Conservation (phyloP, 2,888 invertebrate species). For the Noctua pronuba region DNA sequence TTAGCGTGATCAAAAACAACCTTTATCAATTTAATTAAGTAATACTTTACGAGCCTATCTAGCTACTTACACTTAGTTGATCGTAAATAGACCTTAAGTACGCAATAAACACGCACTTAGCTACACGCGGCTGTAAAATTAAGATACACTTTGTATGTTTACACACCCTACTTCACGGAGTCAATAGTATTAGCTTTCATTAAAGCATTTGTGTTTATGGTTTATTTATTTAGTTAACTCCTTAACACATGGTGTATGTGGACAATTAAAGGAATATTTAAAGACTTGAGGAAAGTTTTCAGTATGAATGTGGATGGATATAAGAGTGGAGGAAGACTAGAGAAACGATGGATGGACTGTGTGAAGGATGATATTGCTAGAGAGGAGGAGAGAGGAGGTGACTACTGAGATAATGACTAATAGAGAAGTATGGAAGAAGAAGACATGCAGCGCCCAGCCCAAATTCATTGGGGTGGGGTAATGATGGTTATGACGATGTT, state of each 20-base stretch:
- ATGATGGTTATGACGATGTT: too few relatives aligned
- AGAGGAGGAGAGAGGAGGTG: not conserved
- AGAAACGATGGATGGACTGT: not conserved
- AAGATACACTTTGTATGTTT: conserved; percentile 8
- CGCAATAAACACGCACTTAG: conserved; percentile 10
- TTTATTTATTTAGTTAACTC: not conserved
- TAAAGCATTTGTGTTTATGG: not conserved
- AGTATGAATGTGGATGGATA: not conserved
- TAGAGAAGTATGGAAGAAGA: not conserved
- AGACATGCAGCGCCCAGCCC: not conserved
- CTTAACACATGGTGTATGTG: too few relatives aligned
- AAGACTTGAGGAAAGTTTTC: not conserved
- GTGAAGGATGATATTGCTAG: too few relatives aligned
- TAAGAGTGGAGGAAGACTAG: not conserved
- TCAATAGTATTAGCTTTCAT: not conserved
- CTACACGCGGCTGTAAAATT: conserved; percentile 16
- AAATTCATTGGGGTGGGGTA: not conserved
- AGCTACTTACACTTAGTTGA: not conserved
- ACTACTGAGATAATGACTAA: not conserved
- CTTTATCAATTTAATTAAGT: not conserved
- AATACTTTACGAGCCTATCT: conserved; percentile 12
- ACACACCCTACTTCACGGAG: not conserved
- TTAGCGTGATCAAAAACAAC: not conserved
- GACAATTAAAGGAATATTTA: not conserved
- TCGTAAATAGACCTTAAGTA: conserved; percentile 16